Base-by-base conservation (phyloP, 2,113 vertebrate species). In the Microcebus lehilahytsara region DNA sequence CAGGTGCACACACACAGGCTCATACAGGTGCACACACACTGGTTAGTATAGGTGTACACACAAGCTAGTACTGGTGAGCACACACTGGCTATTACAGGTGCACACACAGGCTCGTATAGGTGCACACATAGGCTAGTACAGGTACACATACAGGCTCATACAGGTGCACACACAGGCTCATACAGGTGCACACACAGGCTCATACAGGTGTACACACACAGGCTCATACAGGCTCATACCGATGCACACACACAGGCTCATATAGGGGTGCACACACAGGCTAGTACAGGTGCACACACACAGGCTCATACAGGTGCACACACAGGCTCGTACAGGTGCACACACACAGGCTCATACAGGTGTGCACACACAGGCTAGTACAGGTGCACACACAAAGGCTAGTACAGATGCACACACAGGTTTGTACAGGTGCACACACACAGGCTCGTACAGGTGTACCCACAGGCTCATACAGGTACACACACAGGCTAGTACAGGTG, bases 101-200 rank as follows among this genome's bases (percentile, higher is more conserved):
- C 4, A 19, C 17, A 34, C 2, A 4, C 2, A 0, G 16, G 13
- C 2, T 22, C 20, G 19, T 20, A 56, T 6, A 16, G 51, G 51
- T 53, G 3, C 49, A 51, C 49, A 51, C 49, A 4, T 2, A 0
- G 16, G 17, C 3, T 56, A 19, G 19, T 58, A 58, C 56, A 85
- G 23, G 27, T 46, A 6, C 4, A 19, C 17, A 58, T 0, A 4
- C 2, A 0, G 16, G 12, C 2, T 53, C 4, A 3, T 17, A 53
- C 4, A 13, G 49, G 49, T 51, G 2, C 14, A 34, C 2, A 58
- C 1, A 3, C 1, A 0, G 16, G 13, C 3, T 56, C 20, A 1
- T 56, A 56, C 56, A 85, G 23, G 27, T 46, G 9, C 3, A 19
- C 17, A 34, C 3, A 0, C 11, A 10, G 16, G 17, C 2, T 20